Percentiles rank a stretch among this genome's conserved stretches.
phyloP scores from a whole-genome alignment of 2,888 invertebrate species.

The Cosmorhoe ocellata region DNA sequence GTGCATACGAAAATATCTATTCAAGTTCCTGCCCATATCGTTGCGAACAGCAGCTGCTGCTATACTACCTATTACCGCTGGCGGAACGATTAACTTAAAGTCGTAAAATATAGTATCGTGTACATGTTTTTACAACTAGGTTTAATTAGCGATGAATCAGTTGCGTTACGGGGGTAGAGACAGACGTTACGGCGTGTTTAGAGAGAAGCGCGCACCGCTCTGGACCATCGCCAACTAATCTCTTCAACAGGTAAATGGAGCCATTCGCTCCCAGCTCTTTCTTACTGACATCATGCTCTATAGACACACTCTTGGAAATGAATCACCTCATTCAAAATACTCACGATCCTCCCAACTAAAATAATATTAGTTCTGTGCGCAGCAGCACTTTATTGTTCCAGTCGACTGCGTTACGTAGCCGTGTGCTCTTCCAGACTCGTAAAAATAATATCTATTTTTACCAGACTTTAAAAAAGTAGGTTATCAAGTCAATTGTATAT shows the following conservation, averaged over 20 bases:
- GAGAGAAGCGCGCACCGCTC: slow-evolving; percentile 44
- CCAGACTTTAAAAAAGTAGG: no score
- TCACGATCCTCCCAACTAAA: slow-evolving; percentile 37
- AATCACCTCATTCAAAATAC: slow-evolving; percentile 72
- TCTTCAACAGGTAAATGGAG: slow-evolving; percentile 73
- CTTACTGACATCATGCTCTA: slow-evolving; percentile 63
- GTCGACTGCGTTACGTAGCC: slow-evolving; percentile 25
- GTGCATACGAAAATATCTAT: no score
- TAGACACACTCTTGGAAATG: slow-evolving; percentile 51
- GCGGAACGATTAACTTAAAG: slow-evolving; percentile 3
- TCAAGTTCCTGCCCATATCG: not conserved
- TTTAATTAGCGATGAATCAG: slow-evolving; percentile 29
- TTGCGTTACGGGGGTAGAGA: slow-evolving; percentile 26
- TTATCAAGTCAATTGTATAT: no score
- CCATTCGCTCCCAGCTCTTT: slow-evolving; percentile 36
- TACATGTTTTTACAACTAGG: slow-evolving; percentile 17
- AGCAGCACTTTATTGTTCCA: slow-evolving; percentile 41
- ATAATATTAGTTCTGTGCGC: slow-evolving; percentile 43
- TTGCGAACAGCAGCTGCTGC: no score
- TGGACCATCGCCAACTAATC: slow-evolving; percentile 71
- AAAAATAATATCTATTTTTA: slow-evolving; percentile 21
- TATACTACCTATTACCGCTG: not conserved
- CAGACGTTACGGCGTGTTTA: slow-evolving; percentile 58
- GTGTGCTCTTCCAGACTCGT: slow-evolving; percentile 27
- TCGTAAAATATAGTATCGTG: not conserved